A percentile compares a stretch with the other conserved stretches of the same genome.
phyloP scores from a whole-genome alignment of 2,113 vertebrate species.

The Cinclus cinclus region DNA sequence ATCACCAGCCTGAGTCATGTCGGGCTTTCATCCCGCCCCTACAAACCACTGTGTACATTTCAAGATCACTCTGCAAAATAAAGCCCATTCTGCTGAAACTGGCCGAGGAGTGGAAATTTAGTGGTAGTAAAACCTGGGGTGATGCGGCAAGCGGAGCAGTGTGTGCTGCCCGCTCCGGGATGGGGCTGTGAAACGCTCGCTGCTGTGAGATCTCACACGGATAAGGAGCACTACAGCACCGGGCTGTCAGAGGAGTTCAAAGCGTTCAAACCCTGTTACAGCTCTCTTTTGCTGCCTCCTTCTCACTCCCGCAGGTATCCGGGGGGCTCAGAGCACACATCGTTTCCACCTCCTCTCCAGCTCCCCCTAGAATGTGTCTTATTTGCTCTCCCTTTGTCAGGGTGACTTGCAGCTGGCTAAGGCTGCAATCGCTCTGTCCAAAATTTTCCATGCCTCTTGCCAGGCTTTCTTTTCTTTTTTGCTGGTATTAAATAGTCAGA shows the following conservation, averaged over 20 bases:
- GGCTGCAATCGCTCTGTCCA: background rate
- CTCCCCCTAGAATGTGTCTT: accelerated
- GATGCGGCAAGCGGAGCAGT: background rate
- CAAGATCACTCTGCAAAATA: background rate
- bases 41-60: background rate
- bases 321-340: background rate
- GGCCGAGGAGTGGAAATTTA: background rate
- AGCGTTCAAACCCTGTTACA: background rate
- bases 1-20: background rate
- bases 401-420: background rate
- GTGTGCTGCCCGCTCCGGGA: background rate
- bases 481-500: background rate
- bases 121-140: accelerated
- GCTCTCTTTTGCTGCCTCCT: background rate
- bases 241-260: background rate
- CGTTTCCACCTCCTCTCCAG: accelerated
- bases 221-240: background rate
- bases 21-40: background rate
- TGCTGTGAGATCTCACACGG: background rate
- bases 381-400: background rate
- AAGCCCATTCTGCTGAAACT: background rate
- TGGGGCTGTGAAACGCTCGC: background rate
- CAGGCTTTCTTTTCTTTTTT: background rate
- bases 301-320: accelerated
- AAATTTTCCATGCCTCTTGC: background rate